Base-by-base conservation (phyloP, 2,113 vertebrate species). In the Nicator chloris region DNA sequence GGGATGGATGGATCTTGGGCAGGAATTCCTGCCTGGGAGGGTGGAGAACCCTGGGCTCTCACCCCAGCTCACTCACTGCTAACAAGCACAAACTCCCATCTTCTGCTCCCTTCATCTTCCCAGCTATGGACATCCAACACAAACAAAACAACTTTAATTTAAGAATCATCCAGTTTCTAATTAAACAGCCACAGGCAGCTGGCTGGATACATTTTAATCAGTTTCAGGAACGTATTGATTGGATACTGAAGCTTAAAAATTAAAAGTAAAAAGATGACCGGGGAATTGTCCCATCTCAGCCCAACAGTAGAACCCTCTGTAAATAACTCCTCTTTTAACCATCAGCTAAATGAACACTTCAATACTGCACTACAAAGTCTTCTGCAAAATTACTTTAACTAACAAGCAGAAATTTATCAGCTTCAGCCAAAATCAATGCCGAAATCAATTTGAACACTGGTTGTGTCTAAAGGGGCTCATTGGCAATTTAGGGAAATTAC, bases 391-490 rank as follows among this genome's bases (percentile, higher is more conserved):
- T 98, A 98, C 98, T 98, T 98, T 98, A 98, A 98, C 98, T 98
- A 98, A 98, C 98, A 98, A 98, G 98, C 98, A 98, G 98, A 98
- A 98, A 98, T 98, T 98, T 98, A 98, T 98, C 98, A 98, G 98
- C 98, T 98, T 98, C 98, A 98, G 98, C 98, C 98, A 98, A 98
- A 98, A 98, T 98, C 98, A 98, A 98, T 98, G 98, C 97, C 96
- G 98, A 98, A 98, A 98, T 98, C 98, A 98, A 98, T 98, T 98
- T 98, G 98, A 98, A 98, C 98, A 98, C 97, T 98, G 98, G 98
- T 98, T 98, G 98, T 98, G 98, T 98, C 98, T 98, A 98, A 98
- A 98, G 98, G 98, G 98, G 98, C 98, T 98, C 98, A 97, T 98
- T 98, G 98, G 98, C 98, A 98, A 98, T 98, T 98, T 98, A 98